These are phyloP conservation scores for Mactromeris polynyma DNA, from an alignment of 2,888 invertebrate genomes.

Conservation along the genomic window DNA sequence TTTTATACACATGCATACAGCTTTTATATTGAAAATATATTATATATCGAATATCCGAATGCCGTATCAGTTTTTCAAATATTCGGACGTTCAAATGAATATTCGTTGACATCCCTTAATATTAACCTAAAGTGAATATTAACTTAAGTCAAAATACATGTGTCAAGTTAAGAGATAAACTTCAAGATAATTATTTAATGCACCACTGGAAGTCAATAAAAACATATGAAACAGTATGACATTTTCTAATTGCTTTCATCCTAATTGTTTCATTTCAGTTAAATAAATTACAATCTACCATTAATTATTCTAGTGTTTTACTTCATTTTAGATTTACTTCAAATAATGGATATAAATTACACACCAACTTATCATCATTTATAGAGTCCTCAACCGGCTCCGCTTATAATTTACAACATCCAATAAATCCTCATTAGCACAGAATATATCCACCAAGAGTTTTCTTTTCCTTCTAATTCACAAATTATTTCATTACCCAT, in stretches of 20 bases:
- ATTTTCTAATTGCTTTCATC: background rate
- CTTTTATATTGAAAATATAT: too few relatives aligned
- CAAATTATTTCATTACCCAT: background rate
- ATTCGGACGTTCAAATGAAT: too few relatives aligned
- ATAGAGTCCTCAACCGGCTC: background rate
- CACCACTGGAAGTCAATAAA: too few relatives aligned
- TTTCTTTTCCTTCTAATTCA: background rate
- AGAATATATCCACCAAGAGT: background rate
- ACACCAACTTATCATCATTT: background rate
- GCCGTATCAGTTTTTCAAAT: too few relatives aligned
- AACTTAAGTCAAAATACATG: too few relatives aligned
- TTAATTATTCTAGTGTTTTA: background rate
- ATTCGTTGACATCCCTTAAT: too few relatives aligned
- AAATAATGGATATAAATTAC: conserved; percentile 3
- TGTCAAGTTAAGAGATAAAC: too few relatives aligned
- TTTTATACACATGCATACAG: too few relatives aligned
- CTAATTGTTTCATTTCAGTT: background rate
- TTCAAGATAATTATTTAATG: too few relatives aligned
- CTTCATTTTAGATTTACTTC: background rate
- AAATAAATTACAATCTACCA: background rate
- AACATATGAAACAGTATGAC: background rate
- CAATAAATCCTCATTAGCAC: background rate
- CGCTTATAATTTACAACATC: conserved; percentile 1
- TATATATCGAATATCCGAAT: too few relatives aligned
- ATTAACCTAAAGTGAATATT: too few relatives aligned